Evolutionary conservation across 2,888 invertebrate species (phyloP).

Genomic region (Rotaria macrura): DNA sequence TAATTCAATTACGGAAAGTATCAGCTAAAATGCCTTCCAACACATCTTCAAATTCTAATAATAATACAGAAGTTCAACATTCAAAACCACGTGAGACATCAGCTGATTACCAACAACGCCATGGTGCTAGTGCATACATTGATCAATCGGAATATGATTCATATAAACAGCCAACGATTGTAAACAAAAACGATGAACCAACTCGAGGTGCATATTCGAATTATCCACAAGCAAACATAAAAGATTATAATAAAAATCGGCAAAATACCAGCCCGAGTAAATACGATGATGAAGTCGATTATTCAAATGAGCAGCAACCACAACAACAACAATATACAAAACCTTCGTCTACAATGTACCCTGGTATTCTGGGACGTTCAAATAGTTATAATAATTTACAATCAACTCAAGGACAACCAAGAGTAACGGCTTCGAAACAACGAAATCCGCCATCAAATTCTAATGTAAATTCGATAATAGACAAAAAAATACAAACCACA

Average conservation of each 20-base stretch:
- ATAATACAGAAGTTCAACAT: not conserved
- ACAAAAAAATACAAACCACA: too few species aligned
- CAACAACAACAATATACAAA: not conserved
- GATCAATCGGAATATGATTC: not conserved
- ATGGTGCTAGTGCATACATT: not conserved
- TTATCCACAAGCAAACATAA: not conserved
- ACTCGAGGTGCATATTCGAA: not conserved
- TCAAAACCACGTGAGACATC: not conserved
- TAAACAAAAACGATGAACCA: not conserved
- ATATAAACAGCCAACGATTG: not conserved
- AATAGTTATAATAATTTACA: not conserved
- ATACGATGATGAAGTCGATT: not conserved
- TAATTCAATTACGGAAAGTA: conserved; percentile 5
- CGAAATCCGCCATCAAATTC: not conserved
- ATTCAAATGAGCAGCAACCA: not conserved
- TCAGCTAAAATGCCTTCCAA: not conserved
- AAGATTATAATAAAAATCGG: not conserved
- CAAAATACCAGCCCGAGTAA: not conserved
- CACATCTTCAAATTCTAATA: not conserved
- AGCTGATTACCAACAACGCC: not conserved
- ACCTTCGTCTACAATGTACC: not conserved
- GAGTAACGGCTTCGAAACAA: not conserved
- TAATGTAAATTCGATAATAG: not conserved
- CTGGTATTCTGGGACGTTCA: not conserved
- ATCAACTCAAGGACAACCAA: not conserved